Evolutionary conservation across 1,140 invertebrate species (phyloP), one percentile per base, ranked within the genome.

Genomic region (Neodiprion virginianus): DNA sequence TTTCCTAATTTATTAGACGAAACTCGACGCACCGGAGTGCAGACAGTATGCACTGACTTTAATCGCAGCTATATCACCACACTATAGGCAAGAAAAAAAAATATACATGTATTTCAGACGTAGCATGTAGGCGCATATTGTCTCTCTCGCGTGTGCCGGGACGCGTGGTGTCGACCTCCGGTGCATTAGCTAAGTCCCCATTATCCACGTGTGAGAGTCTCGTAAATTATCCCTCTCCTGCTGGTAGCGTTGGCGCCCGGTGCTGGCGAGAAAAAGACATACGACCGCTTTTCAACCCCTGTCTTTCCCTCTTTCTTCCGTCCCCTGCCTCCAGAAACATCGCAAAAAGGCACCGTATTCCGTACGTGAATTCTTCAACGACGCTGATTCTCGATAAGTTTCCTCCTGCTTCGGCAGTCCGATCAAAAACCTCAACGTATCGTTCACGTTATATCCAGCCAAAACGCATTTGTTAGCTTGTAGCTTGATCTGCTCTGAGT

Each of bases 131-230:
- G n/a, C 10, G 17, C 17, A 21, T 21, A 14, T 53, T 10, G 50
- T 53, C 10, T 53, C 10, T 53, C 10, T 53, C 50, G 10, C 50
- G 50, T n/a, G 50, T 53, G 1, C n/a, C 10, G 10, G 10, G 1
- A 14, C 10, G 50, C 50, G 50, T 53, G 10, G 10, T 53, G 50
- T 53, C 50, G 50, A 53, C 50, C 50, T 53, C 50, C 50, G 82
- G 84, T 86, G 85, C 85, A 87, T 87, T 88, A 87, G 85, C 82
- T 80, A 83, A 86, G 79, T 84, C 82, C 79, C 86, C 85, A 88
- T 88, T 88, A 88, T 86, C 85, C 81, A 88, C 84, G 85, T 82
- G 83, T 85, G 84, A 84, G 81, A 87, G 84, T 85, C 82, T 81
- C 84, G 81, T 87, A 88, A 87, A 88, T 88, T 87, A 87, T 87